Conservation (phyloP, 2,888 invertebrate genomes). For the Trisateles emortualis region DNA sequence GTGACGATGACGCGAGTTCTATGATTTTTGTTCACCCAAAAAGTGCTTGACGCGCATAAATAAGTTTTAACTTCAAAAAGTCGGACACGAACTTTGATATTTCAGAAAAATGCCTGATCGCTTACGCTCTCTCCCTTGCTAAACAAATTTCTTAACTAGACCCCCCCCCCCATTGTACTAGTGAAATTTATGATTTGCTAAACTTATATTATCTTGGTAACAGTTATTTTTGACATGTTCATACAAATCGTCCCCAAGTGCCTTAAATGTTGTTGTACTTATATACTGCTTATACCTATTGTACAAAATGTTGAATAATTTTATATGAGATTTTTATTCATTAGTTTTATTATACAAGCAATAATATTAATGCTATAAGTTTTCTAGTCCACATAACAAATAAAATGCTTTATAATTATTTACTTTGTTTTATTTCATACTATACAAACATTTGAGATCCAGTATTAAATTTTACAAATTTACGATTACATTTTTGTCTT, state of each 20-base stretch:
- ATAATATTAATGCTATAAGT: conserved; percentile 69
- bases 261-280: conserved; percentile 73
- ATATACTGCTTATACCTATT: conserved; percentile 60
- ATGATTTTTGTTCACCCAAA: no score
- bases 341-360: conserved; percentile 55
- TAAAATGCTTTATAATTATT: conserved; percentile 74
- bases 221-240: neutral
- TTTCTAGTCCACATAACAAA: conserved; percentile 82
- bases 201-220: neutral
- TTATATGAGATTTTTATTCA: conserved; percentile 67
- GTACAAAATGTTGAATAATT: conserved; percentile 74
- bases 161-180: no score
- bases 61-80: no score
- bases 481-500: neutral
- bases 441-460: conserved; percentile 16
- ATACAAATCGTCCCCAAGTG: conserved; percentile 45
- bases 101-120: no score
- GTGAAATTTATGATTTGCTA: no score
- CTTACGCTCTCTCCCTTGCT: no score
- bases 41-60: no score
- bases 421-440: conserved; percentile 42
- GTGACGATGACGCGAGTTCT: no score
- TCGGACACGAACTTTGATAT: no score
- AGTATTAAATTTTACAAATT: neutral
- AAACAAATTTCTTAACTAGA: no score